These are phyloP conservation scores for Megathymus violae DNA, from an alignment of 1,140 invertebrate species.

Conservation along the genomic window DNA sequence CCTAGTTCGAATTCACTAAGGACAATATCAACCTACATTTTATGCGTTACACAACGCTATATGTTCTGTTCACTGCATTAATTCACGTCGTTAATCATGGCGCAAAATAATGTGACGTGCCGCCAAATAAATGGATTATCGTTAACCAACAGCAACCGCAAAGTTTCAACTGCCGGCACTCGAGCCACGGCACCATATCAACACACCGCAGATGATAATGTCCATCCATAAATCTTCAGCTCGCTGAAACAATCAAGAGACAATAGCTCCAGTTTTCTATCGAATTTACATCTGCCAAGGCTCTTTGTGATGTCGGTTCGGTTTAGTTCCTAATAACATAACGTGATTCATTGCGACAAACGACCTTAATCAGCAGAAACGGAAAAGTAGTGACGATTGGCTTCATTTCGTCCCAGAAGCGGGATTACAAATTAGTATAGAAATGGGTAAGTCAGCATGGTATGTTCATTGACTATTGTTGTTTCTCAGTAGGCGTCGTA, in stretches of 20 bases:
- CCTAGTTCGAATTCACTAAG: conserved; percentile 2
- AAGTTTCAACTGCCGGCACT: not conserved
- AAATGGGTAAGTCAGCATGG: not conserved
- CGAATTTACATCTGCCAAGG: not conserved
- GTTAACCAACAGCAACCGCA: conserved; percentile 3
- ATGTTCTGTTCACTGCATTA: conserved; percentile 8
- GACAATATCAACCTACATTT: conserved; percentile 10
- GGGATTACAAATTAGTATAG: not conserved
- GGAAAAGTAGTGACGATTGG: not conserved
- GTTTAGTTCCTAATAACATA: not conserved
- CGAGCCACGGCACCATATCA: not conserved
- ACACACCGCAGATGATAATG: conserved; percentile 36
- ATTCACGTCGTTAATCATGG: conserved; percentile 9
- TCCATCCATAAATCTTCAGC: conserved; percentile 35
- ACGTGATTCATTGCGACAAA: not conserved
- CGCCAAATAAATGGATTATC: conserved; percentile 10
- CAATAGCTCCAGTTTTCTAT: conserved; percentile 27
- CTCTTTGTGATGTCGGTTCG: not conserved
- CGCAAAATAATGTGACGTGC: conserved; percentile 6
- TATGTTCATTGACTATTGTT: not conserved
- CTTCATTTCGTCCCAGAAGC: not conserved
- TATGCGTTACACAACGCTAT: conserved; percentile 1
- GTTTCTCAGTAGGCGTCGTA: too few relatives aligned
- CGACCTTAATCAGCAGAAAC: not conserved
- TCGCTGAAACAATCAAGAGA: not conserved